These are phyloP conservation scores for Rhinoptilus africanus DNA, from an alignment of 2,113 vertebrate species.

Conservation along the genomic window DNA sequence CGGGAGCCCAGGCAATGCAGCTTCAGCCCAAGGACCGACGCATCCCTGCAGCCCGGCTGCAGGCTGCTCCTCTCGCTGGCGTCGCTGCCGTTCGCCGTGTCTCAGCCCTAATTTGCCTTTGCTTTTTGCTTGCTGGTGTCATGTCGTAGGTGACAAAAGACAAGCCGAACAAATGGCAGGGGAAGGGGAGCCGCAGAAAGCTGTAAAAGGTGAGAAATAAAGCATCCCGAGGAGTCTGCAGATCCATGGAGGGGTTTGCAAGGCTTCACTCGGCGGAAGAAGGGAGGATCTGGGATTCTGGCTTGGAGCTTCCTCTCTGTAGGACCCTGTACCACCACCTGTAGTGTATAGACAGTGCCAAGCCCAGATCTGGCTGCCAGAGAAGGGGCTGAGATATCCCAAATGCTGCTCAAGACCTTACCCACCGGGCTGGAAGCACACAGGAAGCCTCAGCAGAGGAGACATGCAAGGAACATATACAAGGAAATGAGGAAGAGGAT, in stretches of 20 bases:
- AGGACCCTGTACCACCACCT: neutral
- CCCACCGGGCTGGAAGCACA: neutral
- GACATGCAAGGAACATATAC: accelerated
- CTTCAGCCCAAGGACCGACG: accelerated
- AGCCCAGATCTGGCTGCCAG: neutral
- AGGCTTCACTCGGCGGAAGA: neutral
- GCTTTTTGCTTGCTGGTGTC: neutral
- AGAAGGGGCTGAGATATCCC: neutral
- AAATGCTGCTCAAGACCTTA: neutral
- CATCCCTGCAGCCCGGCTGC: neutral
- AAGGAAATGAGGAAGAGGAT: neutral
- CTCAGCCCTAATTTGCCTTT: neutral
- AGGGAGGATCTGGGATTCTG: neutral
- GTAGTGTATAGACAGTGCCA: accelerated
- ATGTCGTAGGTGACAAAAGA: neutral
- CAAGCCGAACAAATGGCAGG: neutral
- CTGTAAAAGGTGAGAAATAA: neutral
- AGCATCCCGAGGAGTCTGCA: neutral
- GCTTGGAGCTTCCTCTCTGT: neutral
- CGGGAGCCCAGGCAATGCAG: neutral
- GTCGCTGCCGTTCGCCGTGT: accelerated
- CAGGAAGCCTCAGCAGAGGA: neutral
- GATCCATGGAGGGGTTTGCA: accelerated
- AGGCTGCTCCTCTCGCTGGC: neutral
- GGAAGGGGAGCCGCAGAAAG: neutral